These are phyloP conservation scores for Venturia canescens DNA, from an alignment of 1,140 invertebrate genomes.

Conservation along the genomic window DNA sequence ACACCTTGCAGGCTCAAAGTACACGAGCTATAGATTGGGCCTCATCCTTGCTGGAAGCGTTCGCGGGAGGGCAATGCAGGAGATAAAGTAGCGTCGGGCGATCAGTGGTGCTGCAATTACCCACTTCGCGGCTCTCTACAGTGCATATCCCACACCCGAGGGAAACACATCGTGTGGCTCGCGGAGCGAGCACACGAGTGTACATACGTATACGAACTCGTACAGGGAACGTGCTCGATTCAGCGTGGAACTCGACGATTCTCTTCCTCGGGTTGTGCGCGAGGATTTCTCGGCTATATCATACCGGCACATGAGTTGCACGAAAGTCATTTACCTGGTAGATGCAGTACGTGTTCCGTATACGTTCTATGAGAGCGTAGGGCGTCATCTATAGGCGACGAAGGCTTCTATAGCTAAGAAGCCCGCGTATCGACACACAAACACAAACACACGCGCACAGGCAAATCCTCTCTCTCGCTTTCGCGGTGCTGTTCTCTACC, in stretches of 20 bases:
- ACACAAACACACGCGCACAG: background rate
- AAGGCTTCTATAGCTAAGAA: conserved; percentile 2
- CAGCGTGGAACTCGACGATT: background rate
- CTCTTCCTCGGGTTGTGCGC: background rate
- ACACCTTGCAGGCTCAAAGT: background rate
- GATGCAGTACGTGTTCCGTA: conserved; percentile 38
- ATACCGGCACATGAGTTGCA: conserved; percentile 21
- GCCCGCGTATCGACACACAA: no score
- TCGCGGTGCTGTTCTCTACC: background rate
- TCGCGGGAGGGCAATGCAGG: conserved; percentile 3
- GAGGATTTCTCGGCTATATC: conserved; percentile 18
- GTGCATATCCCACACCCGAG: conserved; percentile 2
- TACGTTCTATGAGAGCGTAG: conserved; percentile 18
- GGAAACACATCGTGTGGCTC: conserved; percentile 20
- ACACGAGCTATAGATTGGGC: background rate
- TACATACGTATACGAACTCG: background rate
- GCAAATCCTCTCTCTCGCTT: background rate
- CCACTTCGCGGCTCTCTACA: conserved; percentile 34
- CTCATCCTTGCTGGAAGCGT: background rate
- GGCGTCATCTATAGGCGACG: background rate
- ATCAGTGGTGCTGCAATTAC: conserved; percentile 40
- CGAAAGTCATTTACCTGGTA: conserved; percentile 45
- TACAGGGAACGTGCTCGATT: conserved; percentile 11
- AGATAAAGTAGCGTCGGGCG: conserved; percentile 40
- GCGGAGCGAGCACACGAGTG: background rate